Evolutionary conservation across 2,113 vertebrate genomes (phyloP), one percentile per base, ranked within the genome.

Genomic region (Ceuthmochares aereus): DNA sequence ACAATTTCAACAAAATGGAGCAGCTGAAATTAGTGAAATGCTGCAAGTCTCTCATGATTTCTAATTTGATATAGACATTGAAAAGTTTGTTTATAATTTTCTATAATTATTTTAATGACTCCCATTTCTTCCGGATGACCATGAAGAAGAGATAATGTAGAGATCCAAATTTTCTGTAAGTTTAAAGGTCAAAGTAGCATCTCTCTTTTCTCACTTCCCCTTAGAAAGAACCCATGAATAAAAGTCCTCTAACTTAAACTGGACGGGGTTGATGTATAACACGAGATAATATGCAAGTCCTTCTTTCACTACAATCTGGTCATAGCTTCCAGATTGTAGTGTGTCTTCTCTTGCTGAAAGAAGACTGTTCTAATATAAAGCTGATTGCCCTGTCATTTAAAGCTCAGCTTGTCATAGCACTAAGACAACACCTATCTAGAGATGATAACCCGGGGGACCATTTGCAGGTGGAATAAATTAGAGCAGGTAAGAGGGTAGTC

Each of bases 21-120:
- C 7, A 76, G n/a, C 19, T 69, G 55, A 94, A 89, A 94, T 69
- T 79, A 78, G 78, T 84, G 72, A 87, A 94, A 89, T 76, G 25
- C 21, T 85, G 55, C 20, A 90, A 77, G 7, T 91, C 14, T 29
- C 73, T 34, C 2, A 12, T 55, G 75, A 79, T 89, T 92, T 49
- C 37, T 43, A 56, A 84, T 87, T 82, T 84, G 30, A 73, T 87
- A 84, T 87, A 79, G 66, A 58, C 3, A 37, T 54, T 78, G 30
- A 84, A 49, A 21, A 78, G 82, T 87, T 93, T 84, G 82, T 84
- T 82, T 89, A 42, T 64, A n/a, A 79, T 78, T 32, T 79, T 27
- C 22, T 32, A 29, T 10, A 49, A 58, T 74, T 75, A 54, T 80
- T 82, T 84, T 84, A 73, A 19, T 17, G 6, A 19, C 9, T 91